phyloP scores from a whole-genome alignment of 2,888 invertebrate genomes.

The Cantharis rustica region DNA sequence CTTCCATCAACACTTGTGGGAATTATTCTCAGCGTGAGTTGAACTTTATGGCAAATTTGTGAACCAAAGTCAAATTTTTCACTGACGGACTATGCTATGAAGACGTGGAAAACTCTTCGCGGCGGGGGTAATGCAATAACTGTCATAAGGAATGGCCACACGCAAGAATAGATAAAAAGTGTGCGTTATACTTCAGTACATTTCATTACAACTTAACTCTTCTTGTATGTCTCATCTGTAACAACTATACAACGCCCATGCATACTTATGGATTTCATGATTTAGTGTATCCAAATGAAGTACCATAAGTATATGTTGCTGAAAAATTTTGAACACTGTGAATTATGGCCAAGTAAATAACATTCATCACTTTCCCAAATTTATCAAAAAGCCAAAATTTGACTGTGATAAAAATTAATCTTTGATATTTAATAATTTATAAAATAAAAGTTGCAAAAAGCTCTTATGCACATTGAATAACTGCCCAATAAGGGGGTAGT shows the following conservation, averaged over 20 bases:
- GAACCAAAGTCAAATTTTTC: slow-evolving; percentile 6
- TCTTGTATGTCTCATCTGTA: slow-evolving; percentile 3
- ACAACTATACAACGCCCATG: neutral
- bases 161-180: slow-evolving; percentile 38
- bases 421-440: no score
- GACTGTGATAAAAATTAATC: no score
- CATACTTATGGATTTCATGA: neutral
- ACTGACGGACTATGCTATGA: slow-evolving; percentile 14
- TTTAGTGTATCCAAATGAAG: neutral
- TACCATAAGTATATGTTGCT: neutral
- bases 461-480: no score
- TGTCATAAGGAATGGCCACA: slow-evolving; percentile 38
- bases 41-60: slow-evolving; percentile 23
- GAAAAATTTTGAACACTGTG: neutral
- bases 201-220: slow-evolving; percentile 23
- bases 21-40: slow-evolving; percentile 15
- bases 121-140: slow-evolving; percentile 37
- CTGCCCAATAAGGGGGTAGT: no score
- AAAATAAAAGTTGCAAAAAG: no score
- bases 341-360: no score
- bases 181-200: slow-evolving; percentile 24
- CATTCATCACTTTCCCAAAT: no score
- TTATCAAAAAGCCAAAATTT: no score
- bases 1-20: slow-evolving; percentile 36
- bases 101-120: slow-evolving; percentile 20